These are phyloP conservation scores for Pristis pectinata DNA, from an alignment of 2,797 vertebrate genomes.

Conservation along the genomic window DNA sequence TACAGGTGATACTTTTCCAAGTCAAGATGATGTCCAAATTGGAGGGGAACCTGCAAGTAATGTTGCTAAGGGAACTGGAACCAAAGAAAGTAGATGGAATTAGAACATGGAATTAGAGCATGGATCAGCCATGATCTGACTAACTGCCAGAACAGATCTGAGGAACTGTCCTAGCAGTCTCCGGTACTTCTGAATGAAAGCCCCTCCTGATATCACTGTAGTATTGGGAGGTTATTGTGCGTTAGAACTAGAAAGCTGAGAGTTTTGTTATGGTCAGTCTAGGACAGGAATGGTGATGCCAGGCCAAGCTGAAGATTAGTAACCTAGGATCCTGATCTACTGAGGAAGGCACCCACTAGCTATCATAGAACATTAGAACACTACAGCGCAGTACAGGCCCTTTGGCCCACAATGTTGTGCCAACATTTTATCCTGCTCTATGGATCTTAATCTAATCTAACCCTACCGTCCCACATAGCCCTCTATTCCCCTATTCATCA, in stretches of 20 bases:
- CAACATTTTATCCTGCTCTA: too few species aligned
- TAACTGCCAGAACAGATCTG: neutral
- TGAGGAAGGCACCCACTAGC: neutral
- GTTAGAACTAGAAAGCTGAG: neutral
- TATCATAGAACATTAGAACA: too few species aligned
- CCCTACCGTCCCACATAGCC: too few species aligned
- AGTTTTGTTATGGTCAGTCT: neutral
- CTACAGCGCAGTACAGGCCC: too few species aligned
- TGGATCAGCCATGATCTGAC: neutral
- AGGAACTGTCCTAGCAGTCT: neutral
- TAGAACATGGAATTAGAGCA: too few species aligned
- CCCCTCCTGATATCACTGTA: neutral
- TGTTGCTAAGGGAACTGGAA: neutral
- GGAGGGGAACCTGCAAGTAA: neutral
- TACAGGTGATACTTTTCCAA: too few species aligned
- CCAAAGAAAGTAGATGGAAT: neutral
- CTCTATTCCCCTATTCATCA: too few species aligned
- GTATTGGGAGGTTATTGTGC: neutral
- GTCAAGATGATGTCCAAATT: too few species aligned
- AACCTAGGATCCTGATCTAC: too few species aligned
- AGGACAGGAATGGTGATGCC: neutral
- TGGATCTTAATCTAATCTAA: too few species aligned
- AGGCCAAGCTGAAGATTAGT: neutral
- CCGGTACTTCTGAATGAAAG: neutral
- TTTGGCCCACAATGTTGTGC: too few species aligned